These are phyloP conservation scores for Azorinus chamasolen DNA, from an alignment of 2,888 invertebrate genomes.

Conservation along the genomic window DNA sequence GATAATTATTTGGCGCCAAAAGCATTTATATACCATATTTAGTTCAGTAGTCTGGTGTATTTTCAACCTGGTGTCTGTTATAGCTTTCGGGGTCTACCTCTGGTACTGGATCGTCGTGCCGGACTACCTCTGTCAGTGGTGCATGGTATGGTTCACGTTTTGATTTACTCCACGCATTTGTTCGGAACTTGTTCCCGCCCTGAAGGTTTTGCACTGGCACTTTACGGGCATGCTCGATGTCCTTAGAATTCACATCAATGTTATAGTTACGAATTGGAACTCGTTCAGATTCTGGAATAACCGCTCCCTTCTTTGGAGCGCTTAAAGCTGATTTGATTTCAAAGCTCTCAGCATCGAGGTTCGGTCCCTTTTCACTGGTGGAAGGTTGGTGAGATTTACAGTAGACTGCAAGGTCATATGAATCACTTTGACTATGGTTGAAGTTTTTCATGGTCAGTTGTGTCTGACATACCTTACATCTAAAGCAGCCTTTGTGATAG, in stretches of 20 bases:
- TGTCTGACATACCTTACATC: slow-evolving; percentile 73
- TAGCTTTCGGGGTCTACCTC: slow-evolving; percentile 67
- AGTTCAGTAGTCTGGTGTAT: slow-evolving; percentile 63
- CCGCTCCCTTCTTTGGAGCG: slow-evolving; percentile 67
- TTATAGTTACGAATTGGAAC: slow-evolving; percentile 66
- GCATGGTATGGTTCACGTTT: slow-evolving; percentile 60
- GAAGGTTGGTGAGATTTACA: slow-evolving; percentile 75
- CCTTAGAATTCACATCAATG: slow-evolving; percentile 59
- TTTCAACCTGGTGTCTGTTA: slow-evolving; percentile 60
- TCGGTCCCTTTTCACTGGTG: slow-evolving; percentile 60
- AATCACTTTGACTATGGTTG: slow-evolving; percentile 73
- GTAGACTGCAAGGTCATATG: slow-evolving; percentile 73
- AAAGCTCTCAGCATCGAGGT: slow-evolving; percentile 70
- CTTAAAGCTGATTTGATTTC: slow-evolving; percentile 71
- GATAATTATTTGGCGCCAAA: too few species aligned
- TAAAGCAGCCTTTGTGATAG: slow-evolving; percentile 78
- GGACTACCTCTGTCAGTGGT: slow-evolving; percentile 68
- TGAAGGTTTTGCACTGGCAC: slow-evolving; percentile 71
- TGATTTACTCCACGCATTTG: slow-evolving; percentile 71
- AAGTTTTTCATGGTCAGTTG: slow-evolving; percentile 75
- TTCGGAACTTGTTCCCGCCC: slow-evolving; percentile 67
- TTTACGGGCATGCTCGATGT: slow-evolving; percentile 68
- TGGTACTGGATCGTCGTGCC: slow-evolving; percentile 62
- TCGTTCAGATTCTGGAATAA: slow-evolving; percentile 75
- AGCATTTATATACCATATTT: not conserved